Conservation (phyloP, 2,888 invertebrate genomes). For the Calephelis perditalis region DNA sequence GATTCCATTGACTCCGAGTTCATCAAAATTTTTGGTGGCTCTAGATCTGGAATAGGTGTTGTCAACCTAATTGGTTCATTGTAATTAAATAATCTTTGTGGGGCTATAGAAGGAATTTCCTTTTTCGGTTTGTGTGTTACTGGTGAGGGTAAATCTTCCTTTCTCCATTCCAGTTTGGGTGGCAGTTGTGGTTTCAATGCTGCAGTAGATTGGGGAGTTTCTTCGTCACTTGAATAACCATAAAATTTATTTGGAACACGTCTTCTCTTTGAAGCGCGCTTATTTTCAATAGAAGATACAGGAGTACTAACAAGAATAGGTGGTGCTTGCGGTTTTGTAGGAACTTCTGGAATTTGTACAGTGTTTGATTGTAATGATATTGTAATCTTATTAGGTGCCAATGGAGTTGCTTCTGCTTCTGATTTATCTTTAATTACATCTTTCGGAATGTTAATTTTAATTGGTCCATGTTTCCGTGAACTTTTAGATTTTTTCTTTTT, state of each 20-base stretch:
- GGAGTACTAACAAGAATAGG: slow-evolving; percentile 35
- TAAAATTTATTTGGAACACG: slow-evolving; percentile 92
- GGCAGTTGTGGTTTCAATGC: slow-evolving; percentile 78
- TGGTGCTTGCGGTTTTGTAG: slow-evolving; percentile 32
- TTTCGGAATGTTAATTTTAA: slow-evolving; percentile 81
- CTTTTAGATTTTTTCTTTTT: slow-evolving; percentile 77
- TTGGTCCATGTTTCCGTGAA: slow-evolving; percentile 68
- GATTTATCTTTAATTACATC: slow-evolving; percentile 52
- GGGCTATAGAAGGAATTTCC: slow-evolving; percentile 63
- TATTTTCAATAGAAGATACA: slow-evolving; percentile 73
- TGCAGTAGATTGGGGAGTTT: slow-evolving; percentile 75
- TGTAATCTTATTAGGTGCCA: slow-evolving; percentile 66
- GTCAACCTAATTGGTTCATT: slow-evolving; percentile 72
- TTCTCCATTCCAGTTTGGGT: slow-evolving; percentile 85
- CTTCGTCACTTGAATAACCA: slow-evolving; percentile 92
- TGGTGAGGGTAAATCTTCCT: slow-evolving; percentile 82
- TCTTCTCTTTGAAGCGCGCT: slow-evolving; percentile 87
- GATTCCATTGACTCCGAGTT: slow-evolving; percentile 69
- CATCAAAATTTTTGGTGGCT: slow-evolving; percentile 66
- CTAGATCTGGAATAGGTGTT: slow-evolving; percentile 65
- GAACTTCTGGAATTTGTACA: slow-evolving; percentile 64
- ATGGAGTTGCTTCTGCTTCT: slow-evolving; percentile 41
- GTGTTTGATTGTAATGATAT: slow-evolving; percentile 72
- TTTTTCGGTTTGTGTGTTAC: slow-evolving; percentile 67
- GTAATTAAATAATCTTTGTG: slow-evolving; percentile 59